Percentiles rank a stretch among this genome's conserved stretches.
phyloP scores from a whole-genome alignment of 2,797 vertebrate species.

The Anguilla pacifica region DNA sequence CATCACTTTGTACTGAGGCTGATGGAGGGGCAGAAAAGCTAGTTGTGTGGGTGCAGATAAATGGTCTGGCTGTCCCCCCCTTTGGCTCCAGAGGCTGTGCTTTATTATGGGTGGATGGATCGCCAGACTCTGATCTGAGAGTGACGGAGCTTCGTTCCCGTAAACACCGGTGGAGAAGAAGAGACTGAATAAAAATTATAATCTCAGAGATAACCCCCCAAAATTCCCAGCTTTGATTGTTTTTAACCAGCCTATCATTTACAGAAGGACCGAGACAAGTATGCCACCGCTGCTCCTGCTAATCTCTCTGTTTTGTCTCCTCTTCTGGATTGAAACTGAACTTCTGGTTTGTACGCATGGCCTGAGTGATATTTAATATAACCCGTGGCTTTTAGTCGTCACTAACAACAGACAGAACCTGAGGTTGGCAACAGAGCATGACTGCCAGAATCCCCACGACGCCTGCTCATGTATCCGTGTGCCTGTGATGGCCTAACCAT shows the following conservation, averaged over 20 bases:
- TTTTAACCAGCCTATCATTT: constrained; percentile 60
- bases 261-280: constrained; percentile 57
- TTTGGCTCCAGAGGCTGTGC: constrained; percentile 25
- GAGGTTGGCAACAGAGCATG: neutral
- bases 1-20: constrained; percentile 28
- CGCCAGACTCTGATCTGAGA: constrained; percentile 36
- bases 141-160: constrained; percentile 34
- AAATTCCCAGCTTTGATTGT: constrained; percentile 54
- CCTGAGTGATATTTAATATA: constrained; percentile 25
- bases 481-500: neutral
- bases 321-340: constrained; percentile 44
- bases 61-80: constrained; percentile 43
- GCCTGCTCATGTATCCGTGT: neutral
- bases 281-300: constrained; percentile 50
- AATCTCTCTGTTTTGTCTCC: constrained; percentile 74
- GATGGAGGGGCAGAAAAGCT: constrained; percentile 7
- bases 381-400: neutral
- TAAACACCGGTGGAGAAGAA: constrained; percentile 41
- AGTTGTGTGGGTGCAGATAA: constrained; percentile 44
- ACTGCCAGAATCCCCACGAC: neutral
- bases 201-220: constrained; percentile 51
- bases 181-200: constrained; percentile 36
- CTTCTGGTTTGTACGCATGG: constrained; percentile 43
- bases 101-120: constrained; percentile 29
- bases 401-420: neutral